Percentiles rank a stretch among this genome's conserved stretches.
phyloP scores from a whole-genome alignment of 1,140 invertebrate species.

The Nebria ingens region DNA sequence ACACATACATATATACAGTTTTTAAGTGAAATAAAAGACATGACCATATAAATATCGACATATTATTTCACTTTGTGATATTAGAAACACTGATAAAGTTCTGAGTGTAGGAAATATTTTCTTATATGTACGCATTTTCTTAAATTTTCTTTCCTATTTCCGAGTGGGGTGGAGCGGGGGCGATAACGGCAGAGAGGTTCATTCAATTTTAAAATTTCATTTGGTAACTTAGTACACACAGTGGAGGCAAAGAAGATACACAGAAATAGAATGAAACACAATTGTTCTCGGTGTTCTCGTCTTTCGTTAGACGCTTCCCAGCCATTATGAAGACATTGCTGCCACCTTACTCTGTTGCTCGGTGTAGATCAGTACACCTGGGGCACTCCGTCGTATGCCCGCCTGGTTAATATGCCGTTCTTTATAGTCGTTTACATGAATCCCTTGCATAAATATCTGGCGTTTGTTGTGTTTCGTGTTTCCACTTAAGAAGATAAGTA shows the following conservation, averaged over 20 bases:
- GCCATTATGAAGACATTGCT: background rate
- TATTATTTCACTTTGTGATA: too few relatives aligned
- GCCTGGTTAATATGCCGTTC: conserved; percentile 3
- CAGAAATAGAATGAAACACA: background rate
- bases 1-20: too few relatives aligned
- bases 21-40: too few relatives aligned
- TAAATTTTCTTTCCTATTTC: too few relatives aligned
- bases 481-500: conserved; percentile 3
- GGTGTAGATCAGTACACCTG: background rate
- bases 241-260: background rate
- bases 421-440: conserved; percentile 7
- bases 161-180: too few relatives aligned
- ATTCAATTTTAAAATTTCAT: background rate
- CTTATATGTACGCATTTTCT: too few relatives aligned
- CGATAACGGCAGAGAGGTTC: background rate
- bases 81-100: too few relatives aligned
- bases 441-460: conserved; percentile 1
- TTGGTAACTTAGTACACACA: too few relatives aligned
- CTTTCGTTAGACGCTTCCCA: background rate
- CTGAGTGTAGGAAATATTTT: too few relatives aligned
- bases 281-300: background rate
- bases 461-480: background rate
- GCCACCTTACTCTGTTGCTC: background rate
- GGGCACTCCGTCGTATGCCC: background rate
- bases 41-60: too few relatives aligned